Base-by-base conservation (phyloP, 2,797 vertebrate species). In the Poecilia picta region DNA sequence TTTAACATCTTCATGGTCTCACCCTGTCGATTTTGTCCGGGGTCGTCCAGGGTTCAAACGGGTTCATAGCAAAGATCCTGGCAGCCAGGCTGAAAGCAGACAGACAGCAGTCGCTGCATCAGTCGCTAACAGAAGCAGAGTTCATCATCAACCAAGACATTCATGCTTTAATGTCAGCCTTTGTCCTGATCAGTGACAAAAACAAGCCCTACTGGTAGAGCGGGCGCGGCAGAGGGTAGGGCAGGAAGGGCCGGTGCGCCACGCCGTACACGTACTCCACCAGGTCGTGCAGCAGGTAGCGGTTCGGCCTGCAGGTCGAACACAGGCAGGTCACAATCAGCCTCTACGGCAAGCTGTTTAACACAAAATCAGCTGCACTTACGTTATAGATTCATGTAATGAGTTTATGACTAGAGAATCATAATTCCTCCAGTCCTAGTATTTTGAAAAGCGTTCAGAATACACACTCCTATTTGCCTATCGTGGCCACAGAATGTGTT, bases 11-110 rank as follows among this genome's bases (percentile, higher is more conserved):
- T 41, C 25, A 4, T 51, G 49, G 47, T 93, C 97, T 95, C 93
- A 99, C 98, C 95, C 97, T 94, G 39, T 98, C 97, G 0, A 99
- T 92, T 95, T 98, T 99, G 91, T 99, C 98, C 73, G 96, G 94
- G 0, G 96, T 96, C 49, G 94, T 96, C 98, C 97, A 99, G 0
- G 97, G 97, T 15, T 98, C 97, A 92, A 98, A 99, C 0, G 97
- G 97, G 83, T 47, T 98, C 2, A 95, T 72, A 80, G 97, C 95
- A 88, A 99, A 99, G 51, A 97, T 59, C 47, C 83, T 91, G 73
- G 95, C 97, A 8, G 90, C 0, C 18, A 97, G 89, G 70, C 98
- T 99, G 88, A 79, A 91, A 89, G 36, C n/a, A n/a, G n/a, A n/a
- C 39, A 49, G 87, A 64, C 83, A 0, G 72, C 20, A 66, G 23